Percentiles rank a stretch among this genome's conserved stretches.
Conservation (phyloP, 2,113 vertebrate species). For the Poicephalus meyeri region DNA sequence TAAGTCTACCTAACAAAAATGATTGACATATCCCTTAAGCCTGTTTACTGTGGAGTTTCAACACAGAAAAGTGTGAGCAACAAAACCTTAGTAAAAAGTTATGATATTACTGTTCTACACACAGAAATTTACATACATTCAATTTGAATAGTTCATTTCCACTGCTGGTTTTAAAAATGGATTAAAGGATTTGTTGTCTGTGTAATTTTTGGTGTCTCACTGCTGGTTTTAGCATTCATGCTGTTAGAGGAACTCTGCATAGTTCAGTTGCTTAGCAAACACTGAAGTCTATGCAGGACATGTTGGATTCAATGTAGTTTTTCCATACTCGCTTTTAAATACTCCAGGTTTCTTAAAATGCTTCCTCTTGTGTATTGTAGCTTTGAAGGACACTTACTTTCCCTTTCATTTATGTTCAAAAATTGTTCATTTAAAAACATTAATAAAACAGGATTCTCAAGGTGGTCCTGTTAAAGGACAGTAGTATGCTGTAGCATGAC, state of each 20-base stretch:
- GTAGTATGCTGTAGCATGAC: background rate
- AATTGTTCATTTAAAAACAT: background rate
- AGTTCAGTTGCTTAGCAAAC: background rate
- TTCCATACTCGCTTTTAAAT: background rate
- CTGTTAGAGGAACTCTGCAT: background rate
- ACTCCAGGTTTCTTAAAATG: background rate
- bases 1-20: background rate
- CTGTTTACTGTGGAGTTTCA: background rate
- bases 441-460: background rate
- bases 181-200: background rate
- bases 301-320: background rate
- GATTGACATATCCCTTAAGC: background rate
- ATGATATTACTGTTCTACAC: background rate
- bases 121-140: background rate
- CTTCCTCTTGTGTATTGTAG: background rate
- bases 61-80: background rate
- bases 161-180: background rate
- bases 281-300: background rate
- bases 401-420: background rate
- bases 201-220: background rate
- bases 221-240: background rate
- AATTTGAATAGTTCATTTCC: background rate
- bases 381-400: background rate
- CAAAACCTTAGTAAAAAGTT: background rate
- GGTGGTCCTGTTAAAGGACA: background rate